Evolutionary conservation across 2,797 vertebrate species (phyloP), one percentile per base, ranked within the genome.

Genomic region (Hirundo rustica): DNA sequence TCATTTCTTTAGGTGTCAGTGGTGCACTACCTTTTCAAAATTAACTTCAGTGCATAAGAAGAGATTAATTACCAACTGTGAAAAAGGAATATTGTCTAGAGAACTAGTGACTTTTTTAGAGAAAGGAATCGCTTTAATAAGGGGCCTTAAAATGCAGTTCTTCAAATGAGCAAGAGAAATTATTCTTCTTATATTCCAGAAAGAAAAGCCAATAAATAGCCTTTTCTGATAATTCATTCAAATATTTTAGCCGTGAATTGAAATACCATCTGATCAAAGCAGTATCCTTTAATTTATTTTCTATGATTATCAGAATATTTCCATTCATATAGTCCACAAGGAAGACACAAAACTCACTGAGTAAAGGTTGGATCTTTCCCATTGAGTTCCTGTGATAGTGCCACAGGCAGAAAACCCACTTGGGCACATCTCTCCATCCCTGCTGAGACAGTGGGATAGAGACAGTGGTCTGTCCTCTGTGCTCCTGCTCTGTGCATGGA

Each of bases 1-100:
- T 96, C 25, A 85, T 96, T 93, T 97, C 73, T 97, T 95, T 90
- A 97, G 87, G 79, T 85, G 85, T 66, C 96, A 96, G 77, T 96
- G 85, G 36, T 73, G 57, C 91, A 85, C 89, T 96, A 89, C 67
- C 90, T 96, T 93, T 74, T 88, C 73, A 91, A 95, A 97, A 95
- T 96, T 95, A 93, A 95, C 62, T 93, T 96, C 3, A 7, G 42
- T 96, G 79, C 57, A 40, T 89, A 93, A 81, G 82, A 93, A 65
- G 36, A 93, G 58, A 89, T 84, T 88, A 94, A 92, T 94, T 93
- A 66, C 11, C 71, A 72, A 32, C 11, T 91, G n/a, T 85, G 32
- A 70, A 84, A 88, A 86, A 92, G 65, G 68, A 95, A 48, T 26
- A 36, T 71, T 66, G 74, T 29, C 38, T 88, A 88, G 61, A 94